Evolutionary conservation across 1,140 invertebrate species (phyloP).

Genomic region (Trichonephila inaurata): DNA sequence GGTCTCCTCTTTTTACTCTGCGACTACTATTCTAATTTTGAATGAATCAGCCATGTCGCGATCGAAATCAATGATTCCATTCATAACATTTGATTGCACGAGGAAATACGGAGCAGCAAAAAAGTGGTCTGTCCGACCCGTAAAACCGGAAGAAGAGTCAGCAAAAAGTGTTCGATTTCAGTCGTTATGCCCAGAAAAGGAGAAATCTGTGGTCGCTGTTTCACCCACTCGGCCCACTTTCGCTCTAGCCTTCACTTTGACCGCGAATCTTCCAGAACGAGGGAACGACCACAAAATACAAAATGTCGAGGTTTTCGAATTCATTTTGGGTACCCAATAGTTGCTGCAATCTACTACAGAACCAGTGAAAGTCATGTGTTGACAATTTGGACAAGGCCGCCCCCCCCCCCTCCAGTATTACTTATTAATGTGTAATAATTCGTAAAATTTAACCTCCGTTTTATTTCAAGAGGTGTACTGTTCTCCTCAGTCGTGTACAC

Average conservation of each 20-base stretch:
- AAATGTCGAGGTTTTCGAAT: too few species aligned
- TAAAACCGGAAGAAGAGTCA: conserved; percentile 6
- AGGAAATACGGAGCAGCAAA: not conserved
- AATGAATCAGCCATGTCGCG: not conserved
- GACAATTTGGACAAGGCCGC: too few species aligned
- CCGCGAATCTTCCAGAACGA: conserved; percentile 38
- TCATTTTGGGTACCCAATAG: too few species aligned
- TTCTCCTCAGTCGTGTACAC: too few species aligned
- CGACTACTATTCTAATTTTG: not conserved
- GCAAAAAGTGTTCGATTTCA: not conserved
- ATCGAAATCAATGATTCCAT: not conserved
- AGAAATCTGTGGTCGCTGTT: not conserved
- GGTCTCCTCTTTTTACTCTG: not conserved
- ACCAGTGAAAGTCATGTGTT: too few species aligned
- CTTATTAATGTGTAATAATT: too few species aligned
- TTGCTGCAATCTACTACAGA: too few species aligned
- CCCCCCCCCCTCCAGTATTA: too few species aligned
- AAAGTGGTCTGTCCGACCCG: not conserved
- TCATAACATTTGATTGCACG: not conserved
- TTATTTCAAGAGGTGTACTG: too few species aligned
- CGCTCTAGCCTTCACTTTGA: conserved; percentile 64
- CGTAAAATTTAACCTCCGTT: too few species aligned
- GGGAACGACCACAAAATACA: not conserved
- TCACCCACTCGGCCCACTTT: conserved; percentile 59
- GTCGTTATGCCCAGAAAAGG: conserved; percentile 59